These are phyloP conservation scores for Orthosia gothica DNA, from an alignment of 2,888 invertebrate species.

Conservation along the genomic window DNA sequence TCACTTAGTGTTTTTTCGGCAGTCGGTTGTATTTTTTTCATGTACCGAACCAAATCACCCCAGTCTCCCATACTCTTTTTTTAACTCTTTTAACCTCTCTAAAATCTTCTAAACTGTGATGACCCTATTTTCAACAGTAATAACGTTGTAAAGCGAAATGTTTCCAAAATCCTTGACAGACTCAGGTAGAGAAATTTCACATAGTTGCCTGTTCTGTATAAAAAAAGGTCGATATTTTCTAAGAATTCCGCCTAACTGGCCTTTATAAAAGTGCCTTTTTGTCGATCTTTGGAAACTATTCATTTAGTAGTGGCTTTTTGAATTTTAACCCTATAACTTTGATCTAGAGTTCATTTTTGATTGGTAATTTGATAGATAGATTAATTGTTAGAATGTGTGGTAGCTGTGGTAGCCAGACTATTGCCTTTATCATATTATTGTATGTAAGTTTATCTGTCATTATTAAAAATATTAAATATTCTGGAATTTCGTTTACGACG, in stretches of 20 bases:
- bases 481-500: no score
- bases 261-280: constrained; percentile 58
- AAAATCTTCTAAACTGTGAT: no score
- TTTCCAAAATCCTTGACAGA: constrained; percentile 55
- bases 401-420: constrained; percentile 4
- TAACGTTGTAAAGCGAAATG: constrained; percentile 57
- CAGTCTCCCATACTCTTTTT: no score
- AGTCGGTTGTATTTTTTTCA: no score
- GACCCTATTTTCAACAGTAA: neutral
- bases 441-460: neutral
- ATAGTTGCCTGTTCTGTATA: constrained; percentile 62
- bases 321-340: constrained; percentile 46
- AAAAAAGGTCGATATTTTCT: constrained; percentile 83
- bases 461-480: neutral
- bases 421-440: neutral
- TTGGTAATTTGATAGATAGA: neutral
- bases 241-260: constrained; percentile 75
- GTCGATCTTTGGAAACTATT: constrained; percentile 48
- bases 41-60: no score
- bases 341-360: constrained; percentile 23
- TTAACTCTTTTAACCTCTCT: no score
- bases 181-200: constrained; percentile 81
- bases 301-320: constrained; percentile 31
- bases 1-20: no score
- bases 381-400: constrained; percentile 10